Percentiles rank a stretch among this genome's conserved stretches.
Evolutionary conservation across 1,140 invertebrate species (phyloP).

Genomic region (Fopius arisanus): DNA sequence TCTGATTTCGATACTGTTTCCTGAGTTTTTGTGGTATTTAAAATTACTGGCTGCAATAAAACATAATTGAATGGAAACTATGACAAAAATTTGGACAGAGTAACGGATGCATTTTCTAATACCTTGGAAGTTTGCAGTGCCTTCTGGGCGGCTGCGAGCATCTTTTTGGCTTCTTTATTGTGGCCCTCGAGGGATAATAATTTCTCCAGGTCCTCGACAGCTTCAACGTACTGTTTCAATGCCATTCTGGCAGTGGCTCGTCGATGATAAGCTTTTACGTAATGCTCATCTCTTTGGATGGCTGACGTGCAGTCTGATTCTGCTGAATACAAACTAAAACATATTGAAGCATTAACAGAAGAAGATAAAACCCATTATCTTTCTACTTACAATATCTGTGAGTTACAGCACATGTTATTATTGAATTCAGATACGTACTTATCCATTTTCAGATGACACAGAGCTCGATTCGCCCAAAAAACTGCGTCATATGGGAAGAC

Average conservation of each 20-base stretch:
- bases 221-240: slow-evolving; percentile 70
- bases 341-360: neutral
- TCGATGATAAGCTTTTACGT: slow-evolving; percentile 83
- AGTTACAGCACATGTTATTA: slow-evolving; percentile 11
- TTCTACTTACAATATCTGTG: no score
- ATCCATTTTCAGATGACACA: slow-evolving; percentile 85
- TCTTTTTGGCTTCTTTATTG: slow-evolving; percentile 70
- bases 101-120: slow-evolving; percentile 27
- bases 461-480: slow-evolving; percentile 86
- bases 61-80: neutral
- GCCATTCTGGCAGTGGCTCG: slow-evolving; percentile 74
- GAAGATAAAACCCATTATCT: no score
- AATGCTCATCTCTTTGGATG: slow-evolving; percentile 75
- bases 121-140: slow-evolving; percentile 62
- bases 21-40: neutral
- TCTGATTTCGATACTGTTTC: slow-evolving; percentile 25
- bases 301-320: slow-evolving; percentile 80
- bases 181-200: slow-evolving; percentile 76
- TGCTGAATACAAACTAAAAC: slow-evolving; percentile 73
- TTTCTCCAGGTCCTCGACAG: slow-evolving; percentile 72
- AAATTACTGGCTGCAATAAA: slow-evolving; percentile 32
- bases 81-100: slow-evolving; percentile 7
- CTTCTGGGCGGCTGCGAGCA: slow-evolving; percentile 68
- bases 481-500: slow-evolving; percentile 80
- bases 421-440: slow-evolving; percentile 66